Evolutionary conservation across 1,140 invertebrate genomes (phyloP).

Genomic region (Ceratina calcarata): DNA sequence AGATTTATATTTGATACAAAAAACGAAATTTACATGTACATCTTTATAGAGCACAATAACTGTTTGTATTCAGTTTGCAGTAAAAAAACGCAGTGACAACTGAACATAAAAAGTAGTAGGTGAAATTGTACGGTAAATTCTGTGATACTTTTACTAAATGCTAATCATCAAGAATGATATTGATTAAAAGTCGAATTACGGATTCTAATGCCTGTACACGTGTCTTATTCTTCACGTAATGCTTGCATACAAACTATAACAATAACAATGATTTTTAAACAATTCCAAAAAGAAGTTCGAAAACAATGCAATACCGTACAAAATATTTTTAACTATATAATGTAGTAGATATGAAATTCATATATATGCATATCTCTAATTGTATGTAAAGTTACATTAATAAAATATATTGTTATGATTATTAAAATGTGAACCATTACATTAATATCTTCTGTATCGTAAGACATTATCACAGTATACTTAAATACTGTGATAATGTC

Average conservation of each 20-base stretch:
- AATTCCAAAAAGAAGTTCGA: not conserved
- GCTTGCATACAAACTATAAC: too few species aligned
- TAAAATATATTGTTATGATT: constrained; percentile 37
- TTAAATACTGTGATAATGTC: not conserved
- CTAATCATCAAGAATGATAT: not conserved
- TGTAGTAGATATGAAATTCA: not conserved
- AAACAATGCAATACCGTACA: not conserved
- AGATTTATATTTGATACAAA: constrained; percentile 9
- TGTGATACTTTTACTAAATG: constrained; percentile 37
- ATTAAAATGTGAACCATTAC: not conserved
- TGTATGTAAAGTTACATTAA: constrained; percentile 13
- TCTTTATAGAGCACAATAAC: not conserved
- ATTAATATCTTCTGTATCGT: not conserved
- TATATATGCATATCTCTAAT: constrained; percentile 6
- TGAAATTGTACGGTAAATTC: constrained; percentile 23
- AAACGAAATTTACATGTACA: not conserved
- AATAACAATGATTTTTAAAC: not conserved
- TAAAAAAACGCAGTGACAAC: not conserved
- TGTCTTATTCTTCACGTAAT: not conserved
- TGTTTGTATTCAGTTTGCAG: constrained; percentile 4
- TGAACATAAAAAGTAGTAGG: not conserved
- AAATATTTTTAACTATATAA: constrained; percentile 13
- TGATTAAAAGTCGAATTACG: not conserved
- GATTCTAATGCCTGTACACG: not conserved
- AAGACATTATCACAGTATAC: not conserved